phyloP scores from a whole-genome alignment of 2,113 vertebrate species.

The Colossoma macropomum region DNA sequence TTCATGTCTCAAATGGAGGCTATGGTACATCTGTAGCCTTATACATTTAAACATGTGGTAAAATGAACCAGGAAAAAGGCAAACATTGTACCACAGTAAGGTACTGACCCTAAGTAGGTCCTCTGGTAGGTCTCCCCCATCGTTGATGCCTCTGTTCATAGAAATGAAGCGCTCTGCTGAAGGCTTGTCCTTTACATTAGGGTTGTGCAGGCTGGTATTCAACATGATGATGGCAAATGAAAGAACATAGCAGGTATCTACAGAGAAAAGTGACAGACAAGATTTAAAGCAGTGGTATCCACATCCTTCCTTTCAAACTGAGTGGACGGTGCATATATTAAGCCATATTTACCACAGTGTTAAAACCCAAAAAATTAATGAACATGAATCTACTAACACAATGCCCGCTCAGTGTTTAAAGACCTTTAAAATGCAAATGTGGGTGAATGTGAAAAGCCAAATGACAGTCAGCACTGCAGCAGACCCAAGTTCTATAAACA shows the following conservation, averaged over 20 bases:
- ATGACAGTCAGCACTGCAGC: background rate
- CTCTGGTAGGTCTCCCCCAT: slow-evolving; percentile 93
- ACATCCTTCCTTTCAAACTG: background rate
- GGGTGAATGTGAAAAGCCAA: background rate
- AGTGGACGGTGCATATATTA: background rate
- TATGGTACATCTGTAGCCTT: background rate
- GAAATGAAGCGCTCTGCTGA: slow-evolving; percentile 88
- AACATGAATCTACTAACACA: background rate
- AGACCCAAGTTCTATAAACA: background rate
- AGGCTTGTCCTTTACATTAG: slow-evolving; percentile 97
- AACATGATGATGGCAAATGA: slow-evolving; percentile 98
- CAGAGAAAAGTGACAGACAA: background rate
- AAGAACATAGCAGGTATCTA: slow-evolving; percentile 95
- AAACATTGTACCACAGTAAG: background rate
- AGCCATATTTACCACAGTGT: background rate
- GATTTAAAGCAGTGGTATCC: background rate
- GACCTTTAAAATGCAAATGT: background rate
- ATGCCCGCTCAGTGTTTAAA: background rate
- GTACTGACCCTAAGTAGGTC: slow-evolving; percentile 88
- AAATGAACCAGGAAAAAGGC: background rate
- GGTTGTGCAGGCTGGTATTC: slow-evolving; percentile 98
- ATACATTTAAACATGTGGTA: background rate
- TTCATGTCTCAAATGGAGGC: background rate
- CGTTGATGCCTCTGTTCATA: slow-evolving; percentile 98
- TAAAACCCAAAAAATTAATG: background rate